These are phyloP conservation scores for Paramormyrops hopkinsi DNA, from an alignment of 2,797 vertebrate genomes.

Conservation along the genomic window DNA sequence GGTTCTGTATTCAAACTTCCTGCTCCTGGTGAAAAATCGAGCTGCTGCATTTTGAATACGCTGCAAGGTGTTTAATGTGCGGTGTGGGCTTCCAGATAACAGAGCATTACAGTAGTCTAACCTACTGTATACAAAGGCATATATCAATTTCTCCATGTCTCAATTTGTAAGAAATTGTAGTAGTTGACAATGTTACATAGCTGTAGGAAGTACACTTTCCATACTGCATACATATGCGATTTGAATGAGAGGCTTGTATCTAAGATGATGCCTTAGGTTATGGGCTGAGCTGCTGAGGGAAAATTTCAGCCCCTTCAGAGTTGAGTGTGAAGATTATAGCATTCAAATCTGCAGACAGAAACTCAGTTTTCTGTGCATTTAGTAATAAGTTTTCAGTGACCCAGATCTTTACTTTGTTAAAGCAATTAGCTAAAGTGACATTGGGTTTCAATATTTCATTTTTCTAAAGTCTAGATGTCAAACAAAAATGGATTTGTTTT, in stretches of 20 bases:
- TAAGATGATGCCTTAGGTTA: not conserved
- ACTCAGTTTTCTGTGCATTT: not conserved
- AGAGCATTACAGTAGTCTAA: not conserved
- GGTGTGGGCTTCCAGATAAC: not conserved
- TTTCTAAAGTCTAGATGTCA: not conserved
- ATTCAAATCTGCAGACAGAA: not conserved
- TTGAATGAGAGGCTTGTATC: not conserved
- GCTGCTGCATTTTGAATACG: not conserved
- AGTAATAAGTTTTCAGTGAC: not conserved
- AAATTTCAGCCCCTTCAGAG: not conserved
- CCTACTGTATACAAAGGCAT: not conserved
- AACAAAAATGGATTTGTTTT: not conserved
- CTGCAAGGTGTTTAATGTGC: not conserved
- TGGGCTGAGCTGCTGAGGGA: not conserved
- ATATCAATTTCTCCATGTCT: not conserved
- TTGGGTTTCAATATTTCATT: not conserved
- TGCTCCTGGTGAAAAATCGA: not conserved
- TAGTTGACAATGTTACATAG: not conserved
- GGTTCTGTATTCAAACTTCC: not conserved
- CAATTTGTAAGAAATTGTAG: not conserved
- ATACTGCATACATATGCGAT: not conserved
- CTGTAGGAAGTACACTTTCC: not conserved
- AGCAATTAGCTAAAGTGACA: not conserved
- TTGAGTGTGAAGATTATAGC: not conserved
- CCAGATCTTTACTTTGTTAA: not conserved